A percentile compares a stretch with the other conserved stretches of the same genome.
These are phyloP conservation scores for Noturus placidus DNA, from an alignment of 2,113 vertebrate genomes.

Conservation along the genomic window DNA sequence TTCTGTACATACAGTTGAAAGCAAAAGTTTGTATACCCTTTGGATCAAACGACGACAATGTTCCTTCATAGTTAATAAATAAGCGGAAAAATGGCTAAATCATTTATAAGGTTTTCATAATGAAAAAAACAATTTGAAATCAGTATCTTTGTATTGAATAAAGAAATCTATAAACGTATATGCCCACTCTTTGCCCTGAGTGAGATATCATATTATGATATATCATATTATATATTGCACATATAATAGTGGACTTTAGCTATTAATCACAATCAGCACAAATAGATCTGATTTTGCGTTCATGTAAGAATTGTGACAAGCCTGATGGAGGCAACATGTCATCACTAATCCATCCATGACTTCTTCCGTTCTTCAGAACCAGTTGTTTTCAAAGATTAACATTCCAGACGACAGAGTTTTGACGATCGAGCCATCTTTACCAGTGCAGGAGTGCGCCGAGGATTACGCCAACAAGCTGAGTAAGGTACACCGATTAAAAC, in stretches of 20 bases:
- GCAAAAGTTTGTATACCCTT: not conserved
- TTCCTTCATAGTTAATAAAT: not conserved
- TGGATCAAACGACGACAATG: not conserved
- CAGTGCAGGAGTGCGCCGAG: constrained; percentile 79
- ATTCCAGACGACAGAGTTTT: constrained; percentile 77
- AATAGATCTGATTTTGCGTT: not conserved
- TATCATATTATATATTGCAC: not conserved
- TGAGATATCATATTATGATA: not conserved
- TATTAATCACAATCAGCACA: not conserved
- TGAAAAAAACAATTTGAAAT: not conserved
- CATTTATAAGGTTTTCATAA: not conserved
- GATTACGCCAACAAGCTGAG: constrained; percentile 81
- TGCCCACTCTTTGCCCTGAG: not conserved
- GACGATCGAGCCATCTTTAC: constrained; percentile 72
- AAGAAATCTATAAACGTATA: not conserved
- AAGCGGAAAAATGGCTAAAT: not conserved
- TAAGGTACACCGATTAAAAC: constrained; percentile 67
- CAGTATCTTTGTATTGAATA: not conserved
- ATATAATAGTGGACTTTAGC: not conserved
- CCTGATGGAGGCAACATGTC: not conserved
- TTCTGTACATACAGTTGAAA: not conserved
- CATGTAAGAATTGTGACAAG: not conserved
- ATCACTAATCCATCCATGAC: not conserved
- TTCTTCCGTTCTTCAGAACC: constrained; percentile 54
- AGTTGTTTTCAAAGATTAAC: constrained; percentile 79